A percentile compares a stretch with the other conserved stretches of the same genome.
These are phyloP conservation scores for Strigamia transsilvanica DNA, from an alignment of 2,888 invertebrate genomes.

Conservation along the genomic window DNA sequence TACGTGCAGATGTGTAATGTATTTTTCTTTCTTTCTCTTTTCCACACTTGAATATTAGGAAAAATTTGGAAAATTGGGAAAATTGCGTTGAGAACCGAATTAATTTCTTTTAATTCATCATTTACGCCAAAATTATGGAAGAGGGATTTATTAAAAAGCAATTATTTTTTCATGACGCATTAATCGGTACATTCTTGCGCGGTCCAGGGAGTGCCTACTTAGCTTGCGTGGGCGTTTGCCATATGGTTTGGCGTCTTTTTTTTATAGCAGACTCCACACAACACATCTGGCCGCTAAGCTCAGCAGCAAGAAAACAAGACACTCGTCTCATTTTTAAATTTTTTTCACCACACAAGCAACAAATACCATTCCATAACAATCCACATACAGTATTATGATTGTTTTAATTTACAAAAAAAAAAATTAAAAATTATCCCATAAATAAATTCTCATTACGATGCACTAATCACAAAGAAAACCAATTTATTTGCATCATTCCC, in stretches of 20 bases:
- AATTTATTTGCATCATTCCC: background rate
- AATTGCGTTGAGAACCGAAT: too few species aligned
- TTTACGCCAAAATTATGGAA: too few species aligned
- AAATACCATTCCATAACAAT: slow-evolving; percentile 22
- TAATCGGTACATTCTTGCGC: slow-evolving; percentile 11
- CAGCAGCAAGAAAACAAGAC: background rate
- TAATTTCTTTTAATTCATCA: too few species aligned
- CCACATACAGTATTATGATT: slow-evolving; percentile 8
- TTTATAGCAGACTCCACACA: background rate
- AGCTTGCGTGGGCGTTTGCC: slow-evolving; percentile 3
- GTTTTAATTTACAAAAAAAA: background rate
- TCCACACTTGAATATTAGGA: too few species aligned
- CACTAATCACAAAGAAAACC: too few species aligned
- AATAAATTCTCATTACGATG: background rate
- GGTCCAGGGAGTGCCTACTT: slow-evolving; percentile 23
- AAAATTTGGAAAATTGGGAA: too few species aligned
- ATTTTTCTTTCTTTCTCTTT: background rate
- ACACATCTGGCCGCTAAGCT: background rate
- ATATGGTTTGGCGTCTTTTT: slow-evolving; percentile 21
- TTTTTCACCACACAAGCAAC: background rate
- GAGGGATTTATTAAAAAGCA: too few species aligned
- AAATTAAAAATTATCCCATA: background rate
- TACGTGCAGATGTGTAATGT: background rate
- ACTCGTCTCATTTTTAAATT: background rate
- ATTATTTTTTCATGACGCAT: background rate